phyloP scores from a whole-genome alignment of 2,888 invertebrate genomes.

The Tupiocoris notatus region DNA sequence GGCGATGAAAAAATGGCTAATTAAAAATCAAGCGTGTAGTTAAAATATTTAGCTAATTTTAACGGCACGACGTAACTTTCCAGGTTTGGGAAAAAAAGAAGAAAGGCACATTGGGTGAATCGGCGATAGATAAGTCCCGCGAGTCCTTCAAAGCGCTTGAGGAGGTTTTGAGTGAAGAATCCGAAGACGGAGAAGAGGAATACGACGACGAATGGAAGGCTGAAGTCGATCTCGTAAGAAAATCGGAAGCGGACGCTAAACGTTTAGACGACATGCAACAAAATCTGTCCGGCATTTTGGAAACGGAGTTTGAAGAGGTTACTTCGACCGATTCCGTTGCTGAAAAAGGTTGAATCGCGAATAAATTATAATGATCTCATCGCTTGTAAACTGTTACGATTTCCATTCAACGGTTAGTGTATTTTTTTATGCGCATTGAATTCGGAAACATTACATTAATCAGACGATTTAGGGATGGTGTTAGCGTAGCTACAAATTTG shows the following conservation, averaged over 20 bases:
- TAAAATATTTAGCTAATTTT: too few relatives aligned
- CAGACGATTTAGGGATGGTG: too few relatives aligned
- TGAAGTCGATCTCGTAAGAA: neutral
- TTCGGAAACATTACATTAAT: too few relatives aligned
- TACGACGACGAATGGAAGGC: slow-evolving; percentile 2
- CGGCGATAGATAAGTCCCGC: neutral
- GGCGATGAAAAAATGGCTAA: too few relatives aligned
- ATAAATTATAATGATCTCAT: too few relatives aligned
- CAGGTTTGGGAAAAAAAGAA: slow-evolving; percentile 27
- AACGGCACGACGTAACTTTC: too few relatives aligned
- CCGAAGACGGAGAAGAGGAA: slow-evolving; percentile 28
- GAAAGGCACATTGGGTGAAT: neutral
- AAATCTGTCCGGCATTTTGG: slow-evolving; percentile 5
- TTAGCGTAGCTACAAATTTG: too few relatives aligned
- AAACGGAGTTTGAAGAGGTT: slow-evolving; percentile 5
- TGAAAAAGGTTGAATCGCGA: too few relatives aligned
- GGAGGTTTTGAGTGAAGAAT: slow-evolving; percentile 22
- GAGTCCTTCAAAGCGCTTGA: slow-evolving; percentile 12
- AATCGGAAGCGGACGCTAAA: slow-evolving; percentile 10
- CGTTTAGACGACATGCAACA: slow-evolving; percentile 10
- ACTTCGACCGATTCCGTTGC: neutral
- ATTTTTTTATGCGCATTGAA: too few relatives aligned
- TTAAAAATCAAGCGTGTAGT: too few relatives aligned
- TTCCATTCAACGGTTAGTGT: too few relatives aligned
- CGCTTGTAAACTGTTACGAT: too few relatives aligned